A percentile compares a stretch with the other conserved stretches of the same genome.
Conservation (phyloP, 2,113 vertebrate genomes). For the Arothron firmamentum region DNA sequence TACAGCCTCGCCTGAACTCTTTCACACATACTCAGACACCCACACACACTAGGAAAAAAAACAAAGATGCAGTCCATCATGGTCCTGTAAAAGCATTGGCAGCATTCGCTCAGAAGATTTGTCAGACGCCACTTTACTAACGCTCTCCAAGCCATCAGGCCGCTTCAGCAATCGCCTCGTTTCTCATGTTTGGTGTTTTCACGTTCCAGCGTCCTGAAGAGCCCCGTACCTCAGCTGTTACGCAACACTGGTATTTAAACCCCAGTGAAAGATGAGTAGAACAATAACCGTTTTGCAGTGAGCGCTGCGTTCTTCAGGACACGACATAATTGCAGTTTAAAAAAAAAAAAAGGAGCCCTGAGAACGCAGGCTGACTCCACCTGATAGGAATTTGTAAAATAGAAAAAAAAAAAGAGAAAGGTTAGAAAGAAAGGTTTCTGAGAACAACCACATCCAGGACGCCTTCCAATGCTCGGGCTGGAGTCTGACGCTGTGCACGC, state of each 20-base stretch:
- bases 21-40: slow-evolving; percentile 2
- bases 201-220: slow-evolving; percentile 55
- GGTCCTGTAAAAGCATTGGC: slow-evolving; percentile 41
- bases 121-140: slow-evolving; percentile 55
- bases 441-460: slow-evolving; percentile 45
- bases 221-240: slow-evolving; percentile 51
- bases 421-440: slow-evolving; percentile 26
- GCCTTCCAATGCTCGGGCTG: slow-evolving; percentile 47
- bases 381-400: no score
- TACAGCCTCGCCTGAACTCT: slow-evolving; percentile 32
- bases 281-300: slow-evolving; percentile 37
- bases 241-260: slow-evolving; percentile 41
- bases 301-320: slow-evolving; percentile 55
- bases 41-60: slow-evolving; percentile 1
- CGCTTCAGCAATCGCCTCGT: slow-evolving; percentile 37
- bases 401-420: no score
- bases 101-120: slow-evolving; percentile 46
- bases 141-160: slow-evolving; percentile 47
- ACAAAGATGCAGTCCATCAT: slow-evolving; percentile 34
- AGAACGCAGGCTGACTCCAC: no score
- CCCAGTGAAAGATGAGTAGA: slow-evolving; percentile 48
- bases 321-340: slow-evolving; percentile 34
- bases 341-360: slow-evolving; percentile 12
- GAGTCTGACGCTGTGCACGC: slow-evolving; percentile 52
- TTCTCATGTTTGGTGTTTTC: slow-evolving; percentile 26